Conservation (phyloP, 2,797 vertebrate genomes). For the Ctenopoma kingsleyae region DNA sequence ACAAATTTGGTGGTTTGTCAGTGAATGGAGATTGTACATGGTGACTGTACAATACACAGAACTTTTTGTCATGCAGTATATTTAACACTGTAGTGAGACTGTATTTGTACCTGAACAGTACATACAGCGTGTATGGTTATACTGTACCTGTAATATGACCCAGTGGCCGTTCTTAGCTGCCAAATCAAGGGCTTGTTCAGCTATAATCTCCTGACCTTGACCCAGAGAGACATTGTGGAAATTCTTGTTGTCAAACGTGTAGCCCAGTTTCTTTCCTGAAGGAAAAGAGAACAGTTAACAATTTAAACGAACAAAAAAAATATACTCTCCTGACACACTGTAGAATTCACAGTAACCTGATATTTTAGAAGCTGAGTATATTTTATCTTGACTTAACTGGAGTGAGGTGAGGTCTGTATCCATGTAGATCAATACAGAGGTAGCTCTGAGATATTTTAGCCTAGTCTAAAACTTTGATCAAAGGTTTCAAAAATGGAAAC, state of each 20-base stretch:
- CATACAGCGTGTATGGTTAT: not conserved
- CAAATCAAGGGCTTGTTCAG: conserved; percentile 89
- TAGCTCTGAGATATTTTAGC: too few species aligned
- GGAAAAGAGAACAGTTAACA: conserved; percentile 7
- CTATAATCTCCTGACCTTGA: conserved; percentile 95
- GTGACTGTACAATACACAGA: not conserved
- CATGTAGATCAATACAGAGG: too few species aligned
- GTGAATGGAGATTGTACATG: not conserved
- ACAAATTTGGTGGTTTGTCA: not conserved
- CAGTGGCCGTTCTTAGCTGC: conserved; percentile 93
- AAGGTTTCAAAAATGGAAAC: not conserved
- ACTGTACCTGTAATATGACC: conserved; percentile 90
- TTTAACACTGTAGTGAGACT: not conserved
- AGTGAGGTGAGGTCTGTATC: too few species aligned
- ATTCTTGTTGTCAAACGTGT: conserved; percentile 91
- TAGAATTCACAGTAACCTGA: not conserved
- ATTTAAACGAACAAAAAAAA: conserved; percentile 1
- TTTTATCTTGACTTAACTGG: too few species aligned
- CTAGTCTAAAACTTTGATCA: not conserved
- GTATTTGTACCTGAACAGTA: not conserved
- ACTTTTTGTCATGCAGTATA: not conserved
- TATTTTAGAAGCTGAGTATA: too few species aligned
- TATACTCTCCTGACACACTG: not conserved
- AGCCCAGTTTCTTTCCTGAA: conserved; percentile 80
- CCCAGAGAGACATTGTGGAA: conserved; percentile 96